Conservation (phyloP, 2,113 vertebrate species). For the Malaclemys terrapin region DNA sequence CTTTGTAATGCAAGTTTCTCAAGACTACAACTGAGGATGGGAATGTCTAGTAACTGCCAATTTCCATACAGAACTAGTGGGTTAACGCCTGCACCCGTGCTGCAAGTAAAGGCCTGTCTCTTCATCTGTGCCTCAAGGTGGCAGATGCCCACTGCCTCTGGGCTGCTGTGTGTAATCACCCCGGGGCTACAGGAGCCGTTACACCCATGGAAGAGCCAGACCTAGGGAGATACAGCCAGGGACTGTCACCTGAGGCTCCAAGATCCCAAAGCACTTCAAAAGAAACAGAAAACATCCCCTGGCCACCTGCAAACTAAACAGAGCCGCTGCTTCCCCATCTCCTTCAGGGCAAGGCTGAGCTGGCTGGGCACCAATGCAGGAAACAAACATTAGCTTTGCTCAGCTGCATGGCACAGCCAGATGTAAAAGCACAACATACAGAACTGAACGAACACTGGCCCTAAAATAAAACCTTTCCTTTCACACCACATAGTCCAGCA, state of each 20-base stretch:
- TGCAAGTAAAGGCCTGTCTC: not conserved
- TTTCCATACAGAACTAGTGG: not conserved
- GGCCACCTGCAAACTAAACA: not conserved
- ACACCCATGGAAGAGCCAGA: not conserved
- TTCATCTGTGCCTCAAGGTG: not conserved
- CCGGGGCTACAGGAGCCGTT: not conserved
- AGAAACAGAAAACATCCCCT: not conserved
- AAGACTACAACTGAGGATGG: not conserved
- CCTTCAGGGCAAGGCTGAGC: not conserved
- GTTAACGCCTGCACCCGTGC: not conserved
- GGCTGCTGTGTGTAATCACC: not conserved
- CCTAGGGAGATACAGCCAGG: not conserved
- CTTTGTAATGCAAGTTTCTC: not conserved
- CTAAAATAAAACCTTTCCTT: not conserved
- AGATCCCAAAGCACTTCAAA: not conserved
- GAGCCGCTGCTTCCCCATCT: not conserved
- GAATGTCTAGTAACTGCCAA: not conserved
- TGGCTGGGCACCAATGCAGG: not conserved
- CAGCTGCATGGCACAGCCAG: not conserved
- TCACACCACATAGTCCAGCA: not conserved
- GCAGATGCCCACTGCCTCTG: not conserved
- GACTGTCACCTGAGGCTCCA: not conserved
- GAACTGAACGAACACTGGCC: not conserved
- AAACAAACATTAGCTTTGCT: not conserved
- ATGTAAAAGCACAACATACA: not conserved